phyloP scores from a whole-genome alignment of 2,113 vertebrate species.

The Patagioenas fasciata region DNA sequence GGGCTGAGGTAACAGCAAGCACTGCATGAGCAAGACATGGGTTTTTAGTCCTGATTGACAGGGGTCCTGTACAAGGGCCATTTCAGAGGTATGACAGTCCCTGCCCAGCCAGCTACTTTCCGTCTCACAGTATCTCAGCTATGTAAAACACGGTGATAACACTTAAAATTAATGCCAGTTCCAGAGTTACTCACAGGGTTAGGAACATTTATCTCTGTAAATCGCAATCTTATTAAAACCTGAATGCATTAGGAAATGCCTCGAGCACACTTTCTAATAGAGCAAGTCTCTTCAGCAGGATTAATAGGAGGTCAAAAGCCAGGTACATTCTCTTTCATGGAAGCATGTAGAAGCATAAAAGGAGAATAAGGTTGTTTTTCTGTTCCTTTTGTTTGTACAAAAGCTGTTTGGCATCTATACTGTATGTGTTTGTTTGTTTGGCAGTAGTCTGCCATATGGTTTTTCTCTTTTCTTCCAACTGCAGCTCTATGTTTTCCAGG shows the following conservation, averaged over 20 bases:
- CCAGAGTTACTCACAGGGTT: background rate
- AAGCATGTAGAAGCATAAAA: background rate
- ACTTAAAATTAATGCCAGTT: background rate
- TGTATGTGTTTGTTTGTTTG: constrained; percentile 27
- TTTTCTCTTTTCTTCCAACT: constrained; percentile 17
- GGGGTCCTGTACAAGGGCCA: background rate
- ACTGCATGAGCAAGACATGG: accelerated
- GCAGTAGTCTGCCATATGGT: constrained; percentile 25
- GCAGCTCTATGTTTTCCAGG: background rate
- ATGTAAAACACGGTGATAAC: background rate
- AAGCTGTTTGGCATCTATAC: constrained; percentile 27
- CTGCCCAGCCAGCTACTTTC: background rate
- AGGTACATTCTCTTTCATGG: background rate
- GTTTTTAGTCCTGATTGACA: background rate
- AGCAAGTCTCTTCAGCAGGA: background rate
- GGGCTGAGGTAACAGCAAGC: background rate
- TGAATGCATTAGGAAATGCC: background rate
- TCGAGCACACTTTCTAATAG: accelerated
- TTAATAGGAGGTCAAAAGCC: background rate
- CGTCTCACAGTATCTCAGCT: background rate
- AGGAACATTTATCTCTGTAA: background rate
- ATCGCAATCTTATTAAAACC: background rate
- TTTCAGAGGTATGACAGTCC: background rate
- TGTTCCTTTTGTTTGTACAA: background rate
- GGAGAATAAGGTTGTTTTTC: background rate